Evolutionary conservation across 2,797 vertebrate species (phyloP), one percentile per base, ranked within the genome.

Genomic region (Protonibea diacanthus): DNA sequence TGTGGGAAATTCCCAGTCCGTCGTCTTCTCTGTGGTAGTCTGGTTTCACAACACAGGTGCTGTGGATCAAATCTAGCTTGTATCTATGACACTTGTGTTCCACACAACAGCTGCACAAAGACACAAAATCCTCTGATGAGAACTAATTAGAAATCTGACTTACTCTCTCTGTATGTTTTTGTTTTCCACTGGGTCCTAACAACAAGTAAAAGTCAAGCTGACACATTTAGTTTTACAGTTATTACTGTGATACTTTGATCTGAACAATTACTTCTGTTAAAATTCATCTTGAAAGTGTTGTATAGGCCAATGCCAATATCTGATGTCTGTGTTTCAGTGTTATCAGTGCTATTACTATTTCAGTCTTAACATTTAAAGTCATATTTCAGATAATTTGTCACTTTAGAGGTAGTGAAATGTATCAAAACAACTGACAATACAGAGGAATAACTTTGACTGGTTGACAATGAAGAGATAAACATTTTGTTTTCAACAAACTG

Each of bases 1-100:
- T 91, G 86, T 92, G 94, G 95, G 95, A 96, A 96, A 95, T 95
- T 96, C 95, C 95, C 94, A 93, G 88, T 89, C 84, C 52, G 66
- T 62, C 64, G 64, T 67, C 74, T 76, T 82, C 75, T 81, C 84
- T 81, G 83, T 59, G 74, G 78, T 82, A 75, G 86, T 89, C 86
- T 90, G 78, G 89, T 90, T 91, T 92, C 88, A 86, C 79, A 90
- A 92, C 87, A 89, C 92, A 95, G 93, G 91, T 94, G 93, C 78
- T 53, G 53, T 56, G 86, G 90, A 93, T 92, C 82, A 87, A 71
- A 90, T 85, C 86, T 71, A 78, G 53, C 52, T 81, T 40, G 60
- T 76, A 82, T 89, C 86, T 83, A 56, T 87, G 86, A 91, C 87
- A 88, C 71, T 88, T 78, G 76, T 90, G 82, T 92, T 92, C 90